Base-by-base conservation (phyloP, 1,140 invertebrate species). In the Chlorops oryzae region DNA sequence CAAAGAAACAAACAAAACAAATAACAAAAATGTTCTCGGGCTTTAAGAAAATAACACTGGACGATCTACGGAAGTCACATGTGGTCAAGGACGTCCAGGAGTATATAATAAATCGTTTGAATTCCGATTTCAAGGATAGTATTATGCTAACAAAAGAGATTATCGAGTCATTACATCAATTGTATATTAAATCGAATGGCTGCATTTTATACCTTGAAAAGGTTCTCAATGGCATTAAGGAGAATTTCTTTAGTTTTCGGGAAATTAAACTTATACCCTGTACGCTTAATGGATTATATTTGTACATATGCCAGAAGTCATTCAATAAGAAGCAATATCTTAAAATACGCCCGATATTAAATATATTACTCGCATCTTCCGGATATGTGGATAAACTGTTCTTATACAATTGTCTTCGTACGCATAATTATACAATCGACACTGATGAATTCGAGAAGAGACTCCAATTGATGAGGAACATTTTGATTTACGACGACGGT, bases 141-240 rank as follows among this genome's bases (percentile, higher is more conserved):
- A 70, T 70, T n/a, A 70, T 72, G 67, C 43, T 72, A 21, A 72
- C 66, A 37, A 59, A 77, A 27, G 89, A 92, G 61, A 94, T 92
- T 1, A 92, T 93, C 0, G 92, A 96, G 57, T 94, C 93, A 74
- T 75, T 98, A 6, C 96, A 97, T 73, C 92, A 96, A 61, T 77
- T 98, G 6, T 86, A 96, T 62, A 96, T 97, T 55, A 98, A 97
- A 72, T 94, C 91, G 63, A 95, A 96, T 68, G 94, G 93, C 1
- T 97, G 93, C 65, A 88, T 97, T 58, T 76, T 97, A 1, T 98
- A 96, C 61, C 72, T 97, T 49, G 91, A 96, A 70, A 92, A 91
- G 71, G 89, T 94, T 3, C 73, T 96, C 21, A 92, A 96, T 59
- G 92, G 92, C 0, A 90, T 96, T 1, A 86, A 89, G 1, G 91